Evolutionary conservation across 2,113 vertebrate genomes (phyloP).

Genomic region (Notiomystis cincta): DNA sequence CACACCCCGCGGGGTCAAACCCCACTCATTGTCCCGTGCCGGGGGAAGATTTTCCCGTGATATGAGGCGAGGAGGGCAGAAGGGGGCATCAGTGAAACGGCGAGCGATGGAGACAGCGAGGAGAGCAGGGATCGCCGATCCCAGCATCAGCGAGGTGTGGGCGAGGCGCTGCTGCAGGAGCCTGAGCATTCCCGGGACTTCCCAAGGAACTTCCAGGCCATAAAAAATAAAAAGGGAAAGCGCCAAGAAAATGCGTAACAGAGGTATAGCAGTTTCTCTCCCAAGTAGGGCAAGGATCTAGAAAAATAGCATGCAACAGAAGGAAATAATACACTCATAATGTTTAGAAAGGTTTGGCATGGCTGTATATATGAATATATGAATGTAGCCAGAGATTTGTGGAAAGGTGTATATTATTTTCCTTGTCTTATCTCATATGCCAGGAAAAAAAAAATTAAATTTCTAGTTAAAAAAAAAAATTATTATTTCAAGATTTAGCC

Average conservation of each 20-base stretch:
- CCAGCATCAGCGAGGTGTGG: accelerated
- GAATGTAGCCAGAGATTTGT: neutral
- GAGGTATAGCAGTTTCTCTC: neutral
- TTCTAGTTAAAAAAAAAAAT: neutral
- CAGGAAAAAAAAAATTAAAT: neutral
- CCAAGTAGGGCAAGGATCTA: neutral
- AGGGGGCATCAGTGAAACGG: slow-evolving; percentile 55
- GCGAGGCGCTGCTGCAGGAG: neutral
- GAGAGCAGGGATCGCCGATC: neutral
- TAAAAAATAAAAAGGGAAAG: neutral
- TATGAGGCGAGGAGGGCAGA: slow-evolving; percentile 21
- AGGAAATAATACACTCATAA: accelerated
- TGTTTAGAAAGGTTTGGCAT: neutral
- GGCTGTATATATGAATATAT: neutral
- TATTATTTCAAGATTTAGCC: neutral
- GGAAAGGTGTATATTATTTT: neutral
- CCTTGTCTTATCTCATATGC: neutral
- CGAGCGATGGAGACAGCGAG: neutral
- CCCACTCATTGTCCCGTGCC: accelerated
- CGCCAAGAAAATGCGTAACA: neutral
- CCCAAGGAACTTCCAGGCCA: neutral
- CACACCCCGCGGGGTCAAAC: neutral
- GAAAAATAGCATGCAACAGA: neutral
- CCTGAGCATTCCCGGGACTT: neutral
- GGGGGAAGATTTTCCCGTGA: neutral